Percentiles rank a stretch among this genome's conserved stretches.
phyloP scores from a whole-genome alignment of 2,113 vertebrate species.

The Ranitomeya variabilis region DNA sequence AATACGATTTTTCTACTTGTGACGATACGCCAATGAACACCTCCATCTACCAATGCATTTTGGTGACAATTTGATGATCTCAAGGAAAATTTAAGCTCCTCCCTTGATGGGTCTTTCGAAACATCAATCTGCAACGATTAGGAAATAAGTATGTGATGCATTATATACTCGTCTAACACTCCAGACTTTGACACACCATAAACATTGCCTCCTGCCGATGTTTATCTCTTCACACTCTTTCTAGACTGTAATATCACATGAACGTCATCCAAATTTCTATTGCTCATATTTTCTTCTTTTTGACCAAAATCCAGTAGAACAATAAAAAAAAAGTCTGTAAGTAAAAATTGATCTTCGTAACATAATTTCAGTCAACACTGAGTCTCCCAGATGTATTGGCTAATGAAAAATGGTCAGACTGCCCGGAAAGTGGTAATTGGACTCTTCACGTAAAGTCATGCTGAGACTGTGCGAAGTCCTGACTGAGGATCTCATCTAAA shows the following conservation, averaged over 20 bases:
- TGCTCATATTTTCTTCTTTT: slow-evolving; percentile 9
- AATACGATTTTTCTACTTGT: neutral
- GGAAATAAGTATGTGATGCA: neutral
- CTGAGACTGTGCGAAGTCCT: neutral
- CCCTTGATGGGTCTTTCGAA: neutral
- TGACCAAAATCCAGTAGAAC: slow-evolving; percentile 26
- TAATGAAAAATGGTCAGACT: neutral
- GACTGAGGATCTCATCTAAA: neutral
- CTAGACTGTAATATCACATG: neutral
- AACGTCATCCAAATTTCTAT: slow-evolving; percentile 29
- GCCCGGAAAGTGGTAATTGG: slow-evolving; percentile 8
- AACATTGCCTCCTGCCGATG: neutral
- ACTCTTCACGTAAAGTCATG: neutral
- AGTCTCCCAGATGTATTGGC: neutral
- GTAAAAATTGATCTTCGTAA: neutral
- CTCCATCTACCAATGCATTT: neutral
- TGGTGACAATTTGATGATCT: neutral
- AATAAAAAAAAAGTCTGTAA: neutral
- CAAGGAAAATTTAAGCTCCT: neutral
- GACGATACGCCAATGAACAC: neutral
- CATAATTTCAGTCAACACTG: neutral
- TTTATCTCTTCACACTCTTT: neutral
- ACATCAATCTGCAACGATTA: neutral
- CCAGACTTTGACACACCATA: neutral
- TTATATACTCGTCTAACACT: neutral